Evolutionary conservation across 64 coral and sea anemone genomes (phyloP).

Genomic region (Dendrophyllia cribrosa): DNA sequence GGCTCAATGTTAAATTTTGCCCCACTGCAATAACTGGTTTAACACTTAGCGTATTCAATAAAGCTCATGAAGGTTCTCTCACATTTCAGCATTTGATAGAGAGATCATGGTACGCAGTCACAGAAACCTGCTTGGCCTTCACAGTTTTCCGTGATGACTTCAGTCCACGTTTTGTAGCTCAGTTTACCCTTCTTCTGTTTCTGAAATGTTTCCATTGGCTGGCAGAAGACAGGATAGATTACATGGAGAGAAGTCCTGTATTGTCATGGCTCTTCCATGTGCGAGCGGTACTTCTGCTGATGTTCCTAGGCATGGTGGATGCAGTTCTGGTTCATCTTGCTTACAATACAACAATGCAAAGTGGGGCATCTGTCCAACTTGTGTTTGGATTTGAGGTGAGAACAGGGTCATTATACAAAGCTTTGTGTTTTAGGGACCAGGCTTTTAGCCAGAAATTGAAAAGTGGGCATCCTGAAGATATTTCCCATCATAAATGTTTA

Average conservation of each 20-base stretch:
- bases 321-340: conserved; percentile 89
- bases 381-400: conserved; percentile 99
- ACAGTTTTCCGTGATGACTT: conserved; percentile 99
- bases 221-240: conserved; percentile 97
- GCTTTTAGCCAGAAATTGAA: no score
- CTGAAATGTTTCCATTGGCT: conserved; percentile 98
- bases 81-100: conserved; percentile 94
- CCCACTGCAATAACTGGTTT: no score
- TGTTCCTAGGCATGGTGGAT: conserved; percentile 88
- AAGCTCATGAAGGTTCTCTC: background rate
- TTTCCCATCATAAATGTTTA: no score
- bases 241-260: conserved; percentile 99
- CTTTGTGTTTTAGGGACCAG: no score
- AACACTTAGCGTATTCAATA: no score
- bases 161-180: conserved; percentile 98
- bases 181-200: conserved; percentile 95
- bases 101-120: conserved; percentile 99
- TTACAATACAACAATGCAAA: conserved; percentile 92
- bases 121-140: conserved; percentile 97
- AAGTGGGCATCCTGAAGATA: no score
- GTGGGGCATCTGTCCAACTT: conserved; percentile 93
- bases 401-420: no score
- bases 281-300: conserved; percentile 72
- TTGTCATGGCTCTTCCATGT: conserved; percentile 94
- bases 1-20: no score